Percentiles rank a stretch among this genome's conserved stretches.
Conservation (phyloP, 2,797 vertebrate genomes). For the Lutjanus campechanus region DNA sequence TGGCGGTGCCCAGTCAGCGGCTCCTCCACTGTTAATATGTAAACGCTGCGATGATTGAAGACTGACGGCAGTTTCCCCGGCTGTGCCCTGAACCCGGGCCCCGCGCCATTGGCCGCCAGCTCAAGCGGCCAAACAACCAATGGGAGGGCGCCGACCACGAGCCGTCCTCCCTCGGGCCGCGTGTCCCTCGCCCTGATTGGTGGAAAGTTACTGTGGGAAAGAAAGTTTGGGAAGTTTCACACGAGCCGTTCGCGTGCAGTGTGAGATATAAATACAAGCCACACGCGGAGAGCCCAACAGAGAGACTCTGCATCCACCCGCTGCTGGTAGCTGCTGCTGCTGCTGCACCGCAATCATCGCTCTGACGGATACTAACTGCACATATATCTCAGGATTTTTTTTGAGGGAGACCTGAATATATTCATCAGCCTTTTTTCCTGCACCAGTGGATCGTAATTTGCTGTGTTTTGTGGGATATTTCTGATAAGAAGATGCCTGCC, state of each 20-base stretch:
- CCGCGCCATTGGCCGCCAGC: slow-evolving; percentile 92
- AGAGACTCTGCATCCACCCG: slow-evolving; percentile 77
- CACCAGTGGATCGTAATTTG: slow-evolving; percentile 74
- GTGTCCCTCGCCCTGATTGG: slow-evolving; percentile 95
- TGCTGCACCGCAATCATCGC: slow-evolving; percentile 67
- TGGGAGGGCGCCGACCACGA: slow-evolving; percentile 96
- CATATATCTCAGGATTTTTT: slow-evolving; percentile 73
- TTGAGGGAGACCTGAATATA: slow-evolving; percentile 49
- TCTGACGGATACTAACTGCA: slow-evolving; percentile 71
- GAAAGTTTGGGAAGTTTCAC: slow-evolving; percentile 99
- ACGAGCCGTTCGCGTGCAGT: slow-evolving; percentile 99
- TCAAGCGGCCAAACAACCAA: slow-evolving; percentile 91
- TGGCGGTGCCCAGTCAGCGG: slow-evolving; percentile 71
- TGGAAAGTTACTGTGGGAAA: slow-evolving; percentile 99
- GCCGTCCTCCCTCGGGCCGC: slow-evolving; percentile 92
- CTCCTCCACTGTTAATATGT: slow-evolving; percentile 88
- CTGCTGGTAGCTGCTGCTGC: slow-evolving; percentile 69
- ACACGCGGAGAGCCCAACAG: slow-evolving; percentile 79
- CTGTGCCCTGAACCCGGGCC: slow-evolving; percentile 88
- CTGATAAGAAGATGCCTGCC: slow-evolving; percentile 91
- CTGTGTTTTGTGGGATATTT: slow-evolving; percentile 78
- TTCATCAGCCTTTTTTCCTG: slow-evolving; percentile 30
- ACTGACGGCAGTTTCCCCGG: slow-evolving; percentile 88
- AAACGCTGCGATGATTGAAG: slow-evolving; percentile 88
- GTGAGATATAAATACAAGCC: slow-evolving; percentile 94